A percentile compares a stretch with the other conserved stretches of the same genome.
These are phyloP conservation scores for Diplolepis rosae DNA, from an alignment of 2,888 invertebrate genomes.

Conservation along the genomic window DNA sequence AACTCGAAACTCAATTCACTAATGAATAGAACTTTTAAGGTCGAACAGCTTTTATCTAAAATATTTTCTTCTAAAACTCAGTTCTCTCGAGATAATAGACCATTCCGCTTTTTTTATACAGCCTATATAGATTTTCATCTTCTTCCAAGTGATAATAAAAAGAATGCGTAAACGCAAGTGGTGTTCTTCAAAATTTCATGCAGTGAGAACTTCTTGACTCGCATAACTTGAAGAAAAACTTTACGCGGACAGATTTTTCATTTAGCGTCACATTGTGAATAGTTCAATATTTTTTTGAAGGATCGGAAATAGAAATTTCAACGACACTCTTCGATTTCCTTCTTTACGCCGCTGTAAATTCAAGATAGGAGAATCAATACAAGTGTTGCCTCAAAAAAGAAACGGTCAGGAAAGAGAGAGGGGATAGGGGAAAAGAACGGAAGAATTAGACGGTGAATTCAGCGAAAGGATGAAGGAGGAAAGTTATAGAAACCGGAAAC, in stretches of 20 bases:
- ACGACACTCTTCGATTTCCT: conserved; percentile 1
- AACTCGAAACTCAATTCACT: too few relatives aligned
- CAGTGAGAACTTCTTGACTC: neutral
- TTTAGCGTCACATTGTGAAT: conserved; percentile 7
- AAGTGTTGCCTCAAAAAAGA: conserved; percentile 39
- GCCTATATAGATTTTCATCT: too few relatives aligned
- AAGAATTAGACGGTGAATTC: conserved; percentile 32
- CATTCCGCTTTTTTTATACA: too few relatives aligned
- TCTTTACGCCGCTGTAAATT: conserved; percentile 26
- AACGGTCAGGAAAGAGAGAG: conserved; percentile 18
- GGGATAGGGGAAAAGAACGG: conserved; percentile 14
- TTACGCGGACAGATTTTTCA: neutral
- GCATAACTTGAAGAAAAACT: neutral
- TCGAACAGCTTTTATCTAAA: too few relatives aligned
- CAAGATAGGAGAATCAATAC: conserved; percentile 42
- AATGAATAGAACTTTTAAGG: too few relatives aligned
- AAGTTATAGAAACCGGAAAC: conserved; percentile 48
- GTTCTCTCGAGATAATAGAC: too few relatives aligned
- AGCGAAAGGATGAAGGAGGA: conserved; percentile 30
- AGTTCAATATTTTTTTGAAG: conserved; percentile 7
- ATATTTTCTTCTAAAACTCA: too few relatives aligned
- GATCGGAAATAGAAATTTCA: conserved; percentile 20
- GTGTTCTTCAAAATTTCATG: neutral
- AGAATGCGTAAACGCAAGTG: neutral
- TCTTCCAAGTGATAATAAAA: neutral